Evolutionary conservation across 2,888 invertebrate species (phyloP).

Genomic region (Furcula furcula): DNA sequence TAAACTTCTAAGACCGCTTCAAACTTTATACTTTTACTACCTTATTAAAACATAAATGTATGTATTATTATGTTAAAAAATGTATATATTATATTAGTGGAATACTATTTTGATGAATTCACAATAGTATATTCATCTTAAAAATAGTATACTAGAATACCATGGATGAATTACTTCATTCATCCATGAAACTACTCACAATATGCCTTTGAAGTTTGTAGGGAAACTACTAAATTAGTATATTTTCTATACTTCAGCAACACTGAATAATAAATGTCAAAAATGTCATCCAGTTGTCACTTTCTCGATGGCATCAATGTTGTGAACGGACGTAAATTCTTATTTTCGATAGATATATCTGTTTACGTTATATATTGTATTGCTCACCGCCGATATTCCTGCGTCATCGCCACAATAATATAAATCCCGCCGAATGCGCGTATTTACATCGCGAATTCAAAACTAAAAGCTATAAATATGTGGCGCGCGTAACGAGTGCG

Average conservation of each 20-base stretch:
- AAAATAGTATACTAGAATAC: too few species aligned
- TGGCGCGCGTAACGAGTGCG: slow-evolving; percentile 70
- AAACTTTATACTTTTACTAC: too few species aligned
- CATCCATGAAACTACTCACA: too few species aligned
- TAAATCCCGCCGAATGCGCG: slow-evolving; percentile 25
- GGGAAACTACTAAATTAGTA: too few species aligned
- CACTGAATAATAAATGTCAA: slow-evolving; percentile 29
- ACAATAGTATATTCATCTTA: too few species aligned
- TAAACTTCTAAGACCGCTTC: too few species aligned
- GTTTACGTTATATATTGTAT: slow-evolving; percentile 68
- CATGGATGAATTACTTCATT: too few species aligned
- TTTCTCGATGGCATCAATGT: slow-evolving; percentile 59
- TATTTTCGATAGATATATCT: slow-evolving; percentile 52
- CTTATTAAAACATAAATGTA: too few species aligned
- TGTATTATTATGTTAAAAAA: too few species aligned
- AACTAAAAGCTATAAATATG: slow-evolving; percentile 53
- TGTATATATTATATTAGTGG: too few species aligned
- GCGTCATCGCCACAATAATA: slow-evolving; percentile 43
- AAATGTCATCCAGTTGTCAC: slow-evolving; percentile 16
- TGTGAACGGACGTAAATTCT: slow-evolving; percentile 69
- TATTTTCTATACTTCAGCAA: slow-evolving; percentile 15
- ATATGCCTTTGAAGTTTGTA: too few species aligned
- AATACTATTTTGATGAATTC: too few species aligned
- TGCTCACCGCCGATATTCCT: slow-evolving; percentile 43
- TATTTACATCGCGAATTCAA: slow-evolving; percentile 32